phyloP scores from a whole-genome alignment of 1,140 invertebrate genomes.

The Diabrotica undecimpunctata region DNA sequence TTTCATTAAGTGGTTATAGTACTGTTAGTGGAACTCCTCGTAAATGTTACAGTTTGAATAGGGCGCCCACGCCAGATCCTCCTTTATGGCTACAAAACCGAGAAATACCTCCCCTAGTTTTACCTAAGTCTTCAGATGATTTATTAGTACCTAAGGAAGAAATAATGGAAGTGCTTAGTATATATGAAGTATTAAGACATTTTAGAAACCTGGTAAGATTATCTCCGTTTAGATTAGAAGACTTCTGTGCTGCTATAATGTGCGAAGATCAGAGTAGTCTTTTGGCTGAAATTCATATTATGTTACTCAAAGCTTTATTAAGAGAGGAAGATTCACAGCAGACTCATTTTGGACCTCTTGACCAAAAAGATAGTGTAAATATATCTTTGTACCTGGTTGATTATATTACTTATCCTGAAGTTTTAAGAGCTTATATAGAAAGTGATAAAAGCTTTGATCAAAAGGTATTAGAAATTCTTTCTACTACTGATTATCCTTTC shows the following conservation, averaged over 20 bases:
- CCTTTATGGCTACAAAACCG: constrained; percentile 81
- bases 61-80: constrained; percentile 80
- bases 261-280: constrained; percentile 89
- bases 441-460: constrained; percentile 80
- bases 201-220: constrained; percentile 86
- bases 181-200: constrained; percentile 92
- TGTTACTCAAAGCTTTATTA: constrained; percentile 84
- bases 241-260: constrained; percentile 88
- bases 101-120: constrained; percentile 69
- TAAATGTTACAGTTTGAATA: constrained; percentile 51
- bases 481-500: constrained; percentile 85
- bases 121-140: constrained; percentile 89
- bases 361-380: constrained; percentile 96
- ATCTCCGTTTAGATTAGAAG: constrained; percentile 93
- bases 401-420: constrained; percentile 92
- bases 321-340: constrained; percentile 93
- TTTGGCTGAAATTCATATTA: constrained; percentile 88
- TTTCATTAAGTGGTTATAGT: constrained; percentile 75
- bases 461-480: constrained; percentile 64
- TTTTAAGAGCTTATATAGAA: constrained; percentile 82
- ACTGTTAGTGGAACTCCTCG: constrained; percentile 63
- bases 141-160: constrained; percentile 74
- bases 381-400: constrained; percentile 89
- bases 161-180: constrained; percentile 74
- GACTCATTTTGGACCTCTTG: constrained; percentile 91